These are phyloP conservation scores for Anguilla pacifica DNA, from an alignment of 2,797 vertebrate species.

Conservation along the genomic window DNA sequence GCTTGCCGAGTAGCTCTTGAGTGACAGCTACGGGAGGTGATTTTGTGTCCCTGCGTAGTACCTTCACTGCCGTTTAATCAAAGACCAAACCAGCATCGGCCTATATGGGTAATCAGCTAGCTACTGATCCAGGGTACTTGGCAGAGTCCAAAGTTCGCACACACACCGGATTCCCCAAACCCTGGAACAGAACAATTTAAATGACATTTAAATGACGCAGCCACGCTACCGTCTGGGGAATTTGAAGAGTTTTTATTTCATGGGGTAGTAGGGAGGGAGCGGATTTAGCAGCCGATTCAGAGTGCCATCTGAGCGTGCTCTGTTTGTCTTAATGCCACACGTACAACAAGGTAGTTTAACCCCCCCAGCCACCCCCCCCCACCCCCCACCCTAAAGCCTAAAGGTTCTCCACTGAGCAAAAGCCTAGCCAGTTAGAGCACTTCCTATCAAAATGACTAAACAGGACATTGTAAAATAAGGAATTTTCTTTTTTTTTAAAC, in stretches of 20 bases:
- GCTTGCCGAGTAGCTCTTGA: neutral
- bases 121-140: neutral
- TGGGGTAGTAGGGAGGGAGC: constrained; percentile 61
- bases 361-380: constrained; percentile 28
- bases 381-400: constrained; percentile 53
- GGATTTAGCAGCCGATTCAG: constrained; percentile 48
- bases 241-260: constrained; percentile 48
- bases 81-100: neutral
- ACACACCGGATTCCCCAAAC: neutral
- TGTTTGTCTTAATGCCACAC: constrained; percentile 48
- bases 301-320: constrained; percentile 41
- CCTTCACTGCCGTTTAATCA: neutral
- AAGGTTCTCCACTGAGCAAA: constrained; percentile 38
- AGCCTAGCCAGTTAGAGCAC: constrained; percentile 35
- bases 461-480: neutral
- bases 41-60: neutral
- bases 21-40: neutral
- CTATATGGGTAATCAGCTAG: neutral
- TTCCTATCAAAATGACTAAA: constrained; percentile 33
- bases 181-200: constrained; percentile 58
- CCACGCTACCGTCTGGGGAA: constrained; percentile 63
- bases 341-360: constrained; percentile 48
- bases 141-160: neutral
- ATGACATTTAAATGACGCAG: constrained; percentile 69
- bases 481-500: no score